A percentile compares a stretch with the other conserved stretches of the same genome.
phyloP scores from a whole-genome alignment of 30 jellyfish, hydroid and myxozoan species.

The Nemopilema nomurai region DNA sequence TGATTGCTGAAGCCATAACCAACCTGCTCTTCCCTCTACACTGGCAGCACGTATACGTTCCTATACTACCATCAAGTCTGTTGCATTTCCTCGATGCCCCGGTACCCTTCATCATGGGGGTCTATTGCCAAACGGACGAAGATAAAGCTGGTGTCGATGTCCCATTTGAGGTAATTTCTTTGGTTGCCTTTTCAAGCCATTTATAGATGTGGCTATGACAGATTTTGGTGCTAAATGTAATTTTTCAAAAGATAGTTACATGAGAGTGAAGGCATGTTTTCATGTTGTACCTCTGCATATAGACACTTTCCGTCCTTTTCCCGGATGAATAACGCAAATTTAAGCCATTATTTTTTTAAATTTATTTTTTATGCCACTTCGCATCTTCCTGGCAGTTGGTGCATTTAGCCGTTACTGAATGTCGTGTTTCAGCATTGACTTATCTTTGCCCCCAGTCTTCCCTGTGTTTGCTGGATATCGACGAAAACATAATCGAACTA shows the following conservation, averaged over 20 bases:
- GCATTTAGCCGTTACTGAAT: not conserved
- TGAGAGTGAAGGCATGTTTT: too few species aligned
- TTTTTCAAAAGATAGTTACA: too few species aligned
- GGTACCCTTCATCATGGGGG: slow-evolving; percentile 98
- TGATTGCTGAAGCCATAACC: slow-evolving; percentile 84
- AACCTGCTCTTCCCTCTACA: slow-evolving; percentile 87
- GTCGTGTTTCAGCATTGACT: not conserved
- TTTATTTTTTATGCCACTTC: too few species aligned
- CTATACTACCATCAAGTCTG: slow-evolving; percentile 89
- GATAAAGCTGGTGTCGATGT: slow-evolving; percentile 78
- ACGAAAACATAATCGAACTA: slow-evolving; percentile 80
- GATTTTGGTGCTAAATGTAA: too few species aligned
- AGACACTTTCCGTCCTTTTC: too few species aligned
- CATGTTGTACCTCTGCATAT: too few species aligned
- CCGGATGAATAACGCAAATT: too few species aligned
- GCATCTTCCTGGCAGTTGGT: too few species aligned
- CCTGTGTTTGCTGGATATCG: slow-evolving; percentile 91
- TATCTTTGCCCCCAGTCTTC: slow-evolving; percentile 72
- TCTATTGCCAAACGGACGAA: slow-evolving; percentile 90
- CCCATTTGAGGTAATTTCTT: slow-evolving; percentile 79
- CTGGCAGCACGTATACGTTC: slow-evolving; percentile 98
- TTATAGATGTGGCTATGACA: too few species aligned
- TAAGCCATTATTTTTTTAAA: not conserved
- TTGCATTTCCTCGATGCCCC: slow-evolving; percentile 98
- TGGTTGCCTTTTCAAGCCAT: not conserved